phyloP scores from a whole-genome alignment of 2,888 invertebrate species.

The Fragum sueziense region DNA sequence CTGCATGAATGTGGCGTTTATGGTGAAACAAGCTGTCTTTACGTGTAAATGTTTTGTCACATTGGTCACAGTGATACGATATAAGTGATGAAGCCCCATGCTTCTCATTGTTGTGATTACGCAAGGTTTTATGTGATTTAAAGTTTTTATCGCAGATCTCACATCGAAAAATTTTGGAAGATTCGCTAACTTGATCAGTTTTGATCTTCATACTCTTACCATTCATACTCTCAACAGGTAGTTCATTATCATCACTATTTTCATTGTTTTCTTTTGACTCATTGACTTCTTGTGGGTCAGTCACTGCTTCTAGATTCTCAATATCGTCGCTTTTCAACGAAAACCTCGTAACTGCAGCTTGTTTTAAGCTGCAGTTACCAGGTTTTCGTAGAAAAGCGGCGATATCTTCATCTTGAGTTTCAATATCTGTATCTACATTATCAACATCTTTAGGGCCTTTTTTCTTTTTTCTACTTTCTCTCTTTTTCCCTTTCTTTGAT shows the following conservation, averaged over 20 bases:
- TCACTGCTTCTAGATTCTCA: background rate
- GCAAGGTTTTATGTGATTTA: constrained; percentile 55
- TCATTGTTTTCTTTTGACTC: background rate
- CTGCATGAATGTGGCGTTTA: constrained; percentile 73
- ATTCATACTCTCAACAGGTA: background rate
- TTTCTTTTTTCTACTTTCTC: background rate
- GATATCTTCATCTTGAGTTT: too few species aligned
- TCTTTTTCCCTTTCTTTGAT: background rate
- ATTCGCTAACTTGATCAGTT: background rate
- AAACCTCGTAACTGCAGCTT: too few species aligned
- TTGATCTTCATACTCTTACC: background rate
- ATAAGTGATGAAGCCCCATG: too few species aligned
- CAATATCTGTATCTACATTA: background rate
- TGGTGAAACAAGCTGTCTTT: constrained; percentile 76
- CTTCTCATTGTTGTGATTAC: constrained; percentile 52
- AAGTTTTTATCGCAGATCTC: constrained; percentile 60
- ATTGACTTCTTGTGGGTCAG: background rate
- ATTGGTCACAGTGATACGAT: constrained; percentile 71
- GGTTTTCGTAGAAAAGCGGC: too few species aligned
- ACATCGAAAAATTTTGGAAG: constrained; percentile 33
- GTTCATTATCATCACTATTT: background rate
- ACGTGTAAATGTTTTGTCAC: constrained; percentile 73
- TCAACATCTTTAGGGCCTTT: background rate
- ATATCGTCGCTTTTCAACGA: too few species aligned
- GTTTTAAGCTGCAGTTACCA: too few species aligned